A percentile compares a stretch with the other conserved stretches of the same genome.
Evolutionary conservation across 2,888 invertebrate species (phyloP).

Genomic region (Sipunculus nudus): DNA sequence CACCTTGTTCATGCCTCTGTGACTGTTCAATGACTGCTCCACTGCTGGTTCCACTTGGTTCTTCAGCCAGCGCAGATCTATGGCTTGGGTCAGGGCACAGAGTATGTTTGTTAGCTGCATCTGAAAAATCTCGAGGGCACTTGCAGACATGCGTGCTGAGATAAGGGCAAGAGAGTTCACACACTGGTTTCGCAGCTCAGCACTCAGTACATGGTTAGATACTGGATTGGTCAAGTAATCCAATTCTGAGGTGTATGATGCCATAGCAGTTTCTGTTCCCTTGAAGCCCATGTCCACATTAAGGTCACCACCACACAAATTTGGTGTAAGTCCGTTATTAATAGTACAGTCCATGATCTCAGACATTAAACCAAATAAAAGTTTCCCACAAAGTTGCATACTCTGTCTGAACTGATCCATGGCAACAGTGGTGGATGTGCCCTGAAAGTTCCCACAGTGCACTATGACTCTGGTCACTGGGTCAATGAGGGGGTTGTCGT

Average conservation of each 20-base stretch:
- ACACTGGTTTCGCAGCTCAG: conserved; percentile 49
- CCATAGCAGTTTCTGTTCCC: conserved; percentile 46
- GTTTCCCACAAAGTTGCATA: conserved; percentile 46
- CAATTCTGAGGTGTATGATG: conserved; percentile 46
- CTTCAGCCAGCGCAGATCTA: conserved; percentile 39
- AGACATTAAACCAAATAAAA: conserved; percentile 45
- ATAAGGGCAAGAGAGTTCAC: conserved; percentile 48
- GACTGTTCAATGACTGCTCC: neutral
- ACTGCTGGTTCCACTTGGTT: conserved; percentile 2
- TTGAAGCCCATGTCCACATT: conserved; percentile 47
- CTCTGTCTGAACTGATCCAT: conserved; percentile 48
- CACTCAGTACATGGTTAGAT: conserved; percentile 46
- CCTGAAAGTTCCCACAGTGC: conserved; percentile 45
- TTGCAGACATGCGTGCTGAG: conserved; percentile 30
- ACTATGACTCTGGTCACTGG: conserved; percentile 27
- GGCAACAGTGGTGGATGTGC: conserved; percentile 31
- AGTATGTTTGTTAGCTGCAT: conserved; percentile 43
- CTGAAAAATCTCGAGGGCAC: conserved; percentile 40
- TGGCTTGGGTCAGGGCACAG: conserved; percentile 34
- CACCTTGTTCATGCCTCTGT: neutral
- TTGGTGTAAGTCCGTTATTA: conserved; percentile 45
- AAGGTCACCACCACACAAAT: conserved; percentile 42
- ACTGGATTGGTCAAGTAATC: conserved; percentile 42
- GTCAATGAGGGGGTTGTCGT: conserved; percentile 46
- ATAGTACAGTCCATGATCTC: conserved; percentile 43